phyloP scores from a whole-genome alignment of 1,140 invertebrate species.

The Hesperophylax magnus region DNA sequence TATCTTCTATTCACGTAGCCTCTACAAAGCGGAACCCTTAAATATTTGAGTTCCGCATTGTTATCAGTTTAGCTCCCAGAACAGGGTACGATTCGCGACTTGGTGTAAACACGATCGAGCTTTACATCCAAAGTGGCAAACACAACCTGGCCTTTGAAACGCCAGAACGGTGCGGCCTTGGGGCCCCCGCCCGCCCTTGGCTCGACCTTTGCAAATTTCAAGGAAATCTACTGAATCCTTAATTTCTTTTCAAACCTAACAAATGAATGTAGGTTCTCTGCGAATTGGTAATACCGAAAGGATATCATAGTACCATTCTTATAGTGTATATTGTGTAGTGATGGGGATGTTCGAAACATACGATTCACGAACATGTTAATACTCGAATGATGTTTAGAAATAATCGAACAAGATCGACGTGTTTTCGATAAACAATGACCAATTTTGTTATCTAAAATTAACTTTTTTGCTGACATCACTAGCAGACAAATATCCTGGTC shows the following conservation, averaged over 20 bases:
- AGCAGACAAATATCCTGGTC: no score
- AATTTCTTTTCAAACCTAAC: slow-evolving; percentile 16
- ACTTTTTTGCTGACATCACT: no score
- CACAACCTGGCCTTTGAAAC: slow-evolving; percentile 14
- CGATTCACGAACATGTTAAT: no score
- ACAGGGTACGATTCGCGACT: background rate
- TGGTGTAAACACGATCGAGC: slow-evolving; percentile 28
- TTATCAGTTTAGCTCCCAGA: slow-evolving; percentile 23
- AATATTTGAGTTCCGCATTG: slow-evolving; percentile 26
- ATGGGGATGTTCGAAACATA: no score
- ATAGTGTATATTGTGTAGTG: no score
- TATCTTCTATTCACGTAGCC: slow-evolving; percentile 28
- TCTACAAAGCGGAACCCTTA: slow-evolving; percentile 19
- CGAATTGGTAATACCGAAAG: no score
- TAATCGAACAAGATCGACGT: no score
- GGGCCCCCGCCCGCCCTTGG: slow-evolving; percentile 6
- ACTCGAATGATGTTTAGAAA: no score
- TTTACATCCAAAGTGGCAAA: slow-evolving; percentile 23
- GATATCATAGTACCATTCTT: no score
- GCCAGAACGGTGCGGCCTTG: background rate
- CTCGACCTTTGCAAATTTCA: slow-evolving; percentile 12
- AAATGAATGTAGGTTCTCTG: background rate
- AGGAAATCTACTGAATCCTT: background rate
- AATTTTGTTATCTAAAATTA: no score
- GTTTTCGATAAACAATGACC: no score